Percentiles rank a stretch among this genome's conserved stretches.
phyloP scores from a whole-genome alignment of 2,797 vertebrate genomes.

The Hemibagrus guttatus region DNA sequence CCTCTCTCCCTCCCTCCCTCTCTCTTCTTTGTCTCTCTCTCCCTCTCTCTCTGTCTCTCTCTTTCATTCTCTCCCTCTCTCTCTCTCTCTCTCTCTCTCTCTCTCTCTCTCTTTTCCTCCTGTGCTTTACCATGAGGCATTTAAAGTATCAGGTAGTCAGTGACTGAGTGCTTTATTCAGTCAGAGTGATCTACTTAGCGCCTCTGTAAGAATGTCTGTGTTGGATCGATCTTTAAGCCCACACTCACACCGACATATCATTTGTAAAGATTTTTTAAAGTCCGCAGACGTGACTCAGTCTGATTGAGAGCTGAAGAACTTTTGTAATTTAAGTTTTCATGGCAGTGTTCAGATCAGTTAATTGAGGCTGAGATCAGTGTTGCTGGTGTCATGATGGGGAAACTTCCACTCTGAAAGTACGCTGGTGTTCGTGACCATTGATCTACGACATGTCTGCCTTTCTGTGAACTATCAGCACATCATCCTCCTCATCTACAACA shows the following conservation, averaged over 20 bases:
- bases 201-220: not conserved
- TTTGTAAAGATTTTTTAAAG: not conserved
- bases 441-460: not conserved
- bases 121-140: not conserved
- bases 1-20: too few relatives aligned
- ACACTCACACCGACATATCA: not conserved
- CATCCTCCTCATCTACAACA: not conserved
- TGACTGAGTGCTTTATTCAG: not conserved
- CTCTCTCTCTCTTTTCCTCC: too few relatives aligned
- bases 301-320: not conserved
- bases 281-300: not conserved
- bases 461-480: not conserved
- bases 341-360: not conserved
- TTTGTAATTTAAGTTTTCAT: not conserved
- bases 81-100: not conserved
- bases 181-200: not conserved
- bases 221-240: not conserved
- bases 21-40: too few relatives aligned
- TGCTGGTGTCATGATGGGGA: not conserved
- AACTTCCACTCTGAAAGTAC: not conserved
- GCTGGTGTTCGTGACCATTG: not conserved
- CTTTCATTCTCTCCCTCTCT: too few relatives aligned
- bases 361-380: not conserved
- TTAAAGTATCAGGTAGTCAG: conserved; percentile 26
- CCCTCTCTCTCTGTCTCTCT: too few relatives aligned